Conservation (phyloP, 2,888 invertebrate genomes). For the Dastarcus helophoroides region DNA sequence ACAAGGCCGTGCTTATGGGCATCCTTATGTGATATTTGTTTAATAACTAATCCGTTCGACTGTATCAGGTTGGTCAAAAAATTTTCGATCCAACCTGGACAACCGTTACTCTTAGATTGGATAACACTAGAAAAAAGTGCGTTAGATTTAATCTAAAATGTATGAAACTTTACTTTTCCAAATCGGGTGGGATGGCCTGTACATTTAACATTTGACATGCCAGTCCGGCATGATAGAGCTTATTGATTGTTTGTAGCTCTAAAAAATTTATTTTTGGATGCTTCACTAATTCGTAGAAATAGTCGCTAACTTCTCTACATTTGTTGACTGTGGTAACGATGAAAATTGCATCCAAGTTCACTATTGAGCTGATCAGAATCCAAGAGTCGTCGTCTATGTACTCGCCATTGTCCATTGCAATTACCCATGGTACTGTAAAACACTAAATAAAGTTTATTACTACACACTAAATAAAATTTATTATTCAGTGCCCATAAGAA, state of each 20-base stretch:
- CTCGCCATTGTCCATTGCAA: constrained; percentile 50
- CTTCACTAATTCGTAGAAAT: background rate
- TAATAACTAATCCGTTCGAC: constrained; percentile 39
- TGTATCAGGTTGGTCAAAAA: constrained; percentile 48
- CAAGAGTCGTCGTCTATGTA: constrained; percentile 46
- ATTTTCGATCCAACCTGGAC: constrained; percentile 57
- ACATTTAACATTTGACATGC: constrained; percentile 2
- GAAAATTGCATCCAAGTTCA: constrained; percentile 39
- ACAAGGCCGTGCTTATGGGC: constrained; percentile 28
- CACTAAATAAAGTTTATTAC: constrained; percentile 2
- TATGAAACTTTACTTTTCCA: constrained; percentile 2
- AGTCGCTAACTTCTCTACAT: background rate
- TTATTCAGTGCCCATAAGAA: too few relatives aligned
- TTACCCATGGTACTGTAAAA: constrained; percentile 24
- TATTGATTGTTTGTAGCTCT: background rate
- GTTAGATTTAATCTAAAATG: too few relatives aligned
- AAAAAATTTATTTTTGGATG: background rate
- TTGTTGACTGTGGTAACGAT: constrained; percentile 25
- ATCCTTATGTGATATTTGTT: constrained; percentile 29
- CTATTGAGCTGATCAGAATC: constrained; percentile 37
- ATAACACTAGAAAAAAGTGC: constrained; percentile 33
- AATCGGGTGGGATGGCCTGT: background rate
- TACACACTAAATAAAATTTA: too few relatives aligned
- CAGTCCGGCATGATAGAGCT: background rate
- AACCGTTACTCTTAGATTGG: constrained; percentile 48